Evolutionary conservation across 2,113 vertebrate species (phyloP).

Genomic region (Stictonetta naevosa): DNA sequence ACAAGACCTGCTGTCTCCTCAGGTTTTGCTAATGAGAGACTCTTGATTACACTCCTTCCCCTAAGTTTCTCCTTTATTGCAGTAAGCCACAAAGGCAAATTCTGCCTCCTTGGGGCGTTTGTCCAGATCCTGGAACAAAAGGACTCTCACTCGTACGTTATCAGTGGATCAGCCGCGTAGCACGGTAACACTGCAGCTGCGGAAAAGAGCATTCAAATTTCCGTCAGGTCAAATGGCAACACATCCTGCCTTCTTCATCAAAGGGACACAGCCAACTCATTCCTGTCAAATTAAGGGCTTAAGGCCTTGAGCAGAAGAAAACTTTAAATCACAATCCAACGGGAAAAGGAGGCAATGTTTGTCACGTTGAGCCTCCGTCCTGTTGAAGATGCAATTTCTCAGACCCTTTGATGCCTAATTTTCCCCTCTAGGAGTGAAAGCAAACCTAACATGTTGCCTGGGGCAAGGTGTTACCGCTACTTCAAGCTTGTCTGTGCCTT

Average conservation of each 20-base stretch:
- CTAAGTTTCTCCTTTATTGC: not conserved
- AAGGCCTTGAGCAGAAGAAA: not conserved
- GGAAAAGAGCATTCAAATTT: not conserved
- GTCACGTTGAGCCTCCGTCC: not conserved
- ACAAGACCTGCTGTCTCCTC: not conserved
- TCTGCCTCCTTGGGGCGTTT: not conserved
- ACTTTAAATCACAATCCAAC: not conserved
- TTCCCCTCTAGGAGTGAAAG: not conserved
- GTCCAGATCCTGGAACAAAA: not conserved
- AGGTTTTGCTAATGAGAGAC: not conserved
- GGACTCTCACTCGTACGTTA: accelerated
- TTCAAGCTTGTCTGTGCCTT: not conserved
- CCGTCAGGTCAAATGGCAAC: not conserved
- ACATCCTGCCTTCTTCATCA: not conserved
- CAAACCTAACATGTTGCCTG: not conserved
- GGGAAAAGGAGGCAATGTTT: not conserved
- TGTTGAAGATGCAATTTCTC: not conserved
- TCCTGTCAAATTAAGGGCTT: not conserved
- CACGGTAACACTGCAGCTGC: accelerated
- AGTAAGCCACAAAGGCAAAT: not conserved
- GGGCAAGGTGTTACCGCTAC: not conserved
- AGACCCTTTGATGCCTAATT: not conserved
- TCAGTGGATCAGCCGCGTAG: not conserved
- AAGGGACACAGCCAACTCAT: not conserved
- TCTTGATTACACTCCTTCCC: not conserved